Base-by-base conservation (phyloP, 2,797 vertebrate genomes). In the Anguilla marmorata region DNA sequence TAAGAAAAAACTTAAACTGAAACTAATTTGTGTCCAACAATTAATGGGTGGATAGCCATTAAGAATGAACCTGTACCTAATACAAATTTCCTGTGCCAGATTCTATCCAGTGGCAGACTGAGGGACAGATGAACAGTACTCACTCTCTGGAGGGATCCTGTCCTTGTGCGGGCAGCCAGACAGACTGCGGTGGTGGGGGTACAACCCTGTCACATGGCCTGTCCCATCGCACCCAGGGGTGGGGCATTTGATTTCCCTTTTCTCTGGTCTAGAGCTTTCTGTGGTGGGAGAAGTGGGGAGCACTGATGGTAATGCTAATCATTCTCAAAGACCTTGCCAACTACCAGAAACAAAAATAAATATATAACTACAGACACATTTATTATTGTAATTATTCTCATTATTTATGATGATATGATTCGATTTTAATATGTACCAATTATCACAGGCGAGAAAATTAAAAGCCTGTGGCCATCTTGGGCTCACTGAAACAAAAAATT, bases 151-250 rank as follows among this genome's bases (percentile, higher is more conserved):
- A 90, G 98, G 98, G 92, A 99, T 99, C 93, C 98, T 97, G 96
- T 99, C 98, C 93, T 99, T 99, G 96, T 99, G 98, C 30, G 98
- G 98, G 92, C 98, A 99, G 50, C 98, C 98, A 0, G 98, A 99
- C 92, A 99, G 96, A 95, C 98, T 99, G 92, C 98, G 97, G 80
- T 99, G 98, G 93, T 99, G 98, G 63, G 98, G 98, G 94, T 99
- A 99, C 56, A 99, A 95, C n/a, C 98, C 98, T 0, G 98, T 99
- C 91, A 99, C 98, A 0, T 99, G 98, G 82, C 98, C 98, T 0
- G 98, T 99, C 87, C 98, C 98, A 76, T 99, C 98, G 1, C 98
- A 99, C 48, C 98, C 98, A 0, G 98, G 98, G 7, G 98, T 99
- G 0, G 98, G 98, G 91, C 98, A 99, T 94, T 99, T 99, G 96